Conservation (phyloP, 2,113 vertebrate species). For the Cyprinodon tularosa region DNA sequence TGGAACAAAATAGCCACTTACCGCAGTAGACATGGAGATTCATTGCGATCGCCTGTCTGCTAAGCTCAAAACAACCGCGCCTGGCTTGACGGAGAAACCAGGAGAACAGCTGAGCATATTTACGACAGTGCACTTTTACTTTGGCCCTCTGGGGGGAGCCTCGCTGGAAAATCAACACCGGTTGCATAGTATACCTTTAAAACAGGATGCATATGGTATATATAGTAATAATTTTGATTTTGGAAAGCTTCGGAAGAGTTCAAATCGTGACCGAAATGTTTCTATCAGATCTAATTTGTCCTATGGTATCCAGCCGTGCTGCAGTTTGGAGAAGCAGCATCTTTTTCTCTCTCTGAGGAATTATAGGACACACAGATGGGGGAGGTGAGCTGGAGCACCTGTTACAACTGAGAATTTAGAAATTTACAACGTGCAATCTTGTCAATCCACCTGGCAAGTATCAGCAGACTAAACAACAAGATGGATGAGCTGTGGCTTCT, state of each 20-base stretch:
- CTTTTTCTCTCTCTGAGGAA: neutral
- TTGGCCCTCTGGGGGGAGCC: too few relatives aligned
- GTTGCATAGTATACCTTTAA: too few relatives aligned
- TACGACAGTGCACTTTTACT: too few relatives aligned
- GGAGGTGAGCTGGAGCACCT: neutral
- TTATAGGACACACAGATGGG: constrained; percentile 3
- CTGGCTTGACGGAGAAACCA: too few relatives aligned
- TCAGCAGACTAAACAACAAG: neutral
- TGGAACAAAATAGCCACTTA: too few relatives aligned
- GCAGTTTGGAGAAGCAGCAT: neutral
- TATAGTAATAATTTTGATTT: neutral
- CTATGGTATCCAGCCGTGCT: neutral
- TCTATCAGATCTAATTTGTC: neutral
- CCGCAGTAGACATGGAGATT: too few relatives aligned
- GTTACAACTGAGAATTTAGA: neutral
- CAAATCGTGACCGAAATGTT: neutral
- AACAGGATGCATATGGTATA: neutral
- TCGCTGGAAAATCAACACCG: too few relatives aligned
- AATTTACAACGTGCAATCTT: neutral
- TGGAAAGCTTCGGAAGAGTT: neutral
- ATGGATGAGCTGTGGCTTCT: neutral
- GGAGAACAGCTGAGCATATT: too few relatives aligned
- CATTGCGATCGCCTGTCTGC: too few relatives aligned
- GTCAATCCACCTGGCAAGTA: neutral
- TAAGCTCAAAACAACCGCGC: too few relatives aligned